Percentiles rank a stretch among this genome's conserved stretches.
Evolutionary conservation across 2,113 vertebrate species (phyloP).

Genomic region (Hylia prasina): DNA sequence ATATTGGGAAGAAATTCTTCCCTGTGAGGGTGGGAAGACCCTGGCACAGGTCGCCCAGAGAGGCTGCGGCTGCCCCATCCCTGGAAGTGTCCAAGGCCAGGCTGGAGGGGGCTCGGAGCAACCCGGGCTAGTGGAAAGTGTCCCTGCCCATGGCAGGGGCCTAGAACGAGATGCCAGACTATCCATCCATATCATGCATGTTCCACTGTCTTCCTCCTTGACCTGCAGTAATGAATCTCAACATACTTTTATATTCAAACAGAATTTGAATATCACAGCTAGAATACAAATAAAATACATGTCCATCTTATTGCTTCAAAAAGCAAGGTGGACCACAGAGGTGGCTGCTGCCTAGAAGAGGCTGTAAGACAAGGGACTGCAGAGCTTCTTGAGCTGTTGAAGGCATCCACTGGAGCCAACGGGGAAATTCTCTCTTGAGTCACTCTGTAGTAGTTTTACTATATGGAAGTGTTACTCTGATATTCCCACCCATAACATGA

Average conservation of each 20-base stretch:
- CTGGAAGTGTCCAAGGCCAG: neutral
- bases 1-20: neutral
- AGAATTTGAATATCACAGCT: neutral
- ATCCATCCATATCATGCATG: fast-evolving
- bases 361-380: neutral
- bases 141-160: neutral
- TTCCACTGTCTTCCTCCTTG: neutral
- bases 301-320: neutral
- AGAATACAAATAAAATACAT: neutral
- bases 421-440: neutral
- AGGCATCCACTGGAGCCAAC: fast-evolving
- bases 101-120: fast-evolving
- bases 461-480: fast-evolving
- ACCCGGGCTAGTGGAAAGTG: neutral
- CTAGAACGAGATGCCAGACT: neutral
- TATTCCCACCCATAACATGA: fast-evolving
- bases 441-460: neutral
- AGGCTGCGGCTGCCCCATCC: neutral
- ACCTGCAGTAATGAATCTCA: neutral
- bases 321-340: neutral
- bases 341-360: neutral
- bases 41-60: neutral
- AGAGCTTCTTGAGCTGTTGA: neutral
- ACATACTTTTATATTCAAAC: neutral
- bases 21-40: fast-evolving